These are phyloP conservation scores for Hydrotaea diabolus DNA, from an alignment of 2,888 invertebrate species.

Conservation along the genomic window DNA sequence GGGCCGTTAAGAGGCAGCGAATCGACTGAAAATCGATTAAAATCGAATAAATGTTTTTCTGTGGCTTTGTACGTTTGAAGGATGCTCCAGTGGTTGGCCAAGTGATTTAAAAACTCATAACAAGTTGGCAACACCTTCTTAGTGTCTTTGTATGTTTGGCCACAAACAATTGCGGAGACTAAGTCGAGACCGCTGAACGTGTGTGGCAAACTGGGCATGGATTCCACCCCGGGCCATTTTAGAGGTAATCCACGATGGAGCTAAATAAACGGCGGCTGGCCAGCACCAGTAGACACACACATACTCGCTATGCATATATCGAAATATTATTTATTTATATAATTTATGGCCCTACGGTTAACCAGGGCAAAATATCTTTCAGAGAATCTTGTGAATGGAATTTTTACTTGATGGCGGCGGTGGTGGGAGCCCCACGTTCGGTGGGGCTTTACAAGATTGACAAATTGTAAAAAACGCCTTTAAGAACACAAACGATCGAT, in stretches of 20 bases:
- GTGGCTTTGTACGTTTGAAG: constrained; percentile 36
- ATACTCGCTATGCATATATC: too few species aligned
- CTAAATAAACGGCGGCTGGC: constrained; percentile 16
- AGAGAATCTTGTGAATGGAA: not conserved
- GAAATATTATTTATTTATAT: constrained; percentile 70
- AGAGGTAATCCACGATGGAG: constrained; percentile 2
- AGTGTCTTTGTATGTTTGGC: constrained; percentile 66
- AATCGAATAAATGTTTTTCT: constrained; percentile 76
- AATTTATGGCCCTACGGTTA: constrained; percentile 65
- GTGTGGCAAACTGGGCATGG: constrained; percentile 72
- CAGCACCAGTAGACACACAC: too few species aligned
- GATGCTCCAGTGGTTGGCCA: constrained; percentile 19
- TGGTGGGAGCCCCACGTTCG: not conserved
- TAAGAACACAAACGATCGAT: constrained; percentile 69
- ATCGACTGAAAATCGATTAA: constrained; percentile 77
- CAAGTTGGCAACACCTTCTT: constrained; percentile 78
- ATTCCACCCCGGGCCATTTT: constrained; percentile 55
- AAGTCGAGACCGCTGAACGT: constrained; percentile 65
- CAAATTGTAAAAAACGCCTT: constrained; percentile 76
- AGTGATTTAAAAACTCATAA: constrained; percentile 79
- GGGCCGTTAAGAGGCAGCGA: constrained; percentile 44
- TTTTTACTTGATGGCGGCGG: too few species aligned
- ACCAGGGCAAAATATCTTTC: constrained; percentile 38
- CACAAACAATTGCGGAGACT: constrained; percentile 56
- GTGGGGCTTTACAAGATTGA: constrained; percentile 71